Percentiles rank a stretch among this genome's conserved stretches.
Evolutionary conservation across 1,140 invertebrate genomes (phyloP).

Genomic region (Heliconius hermathena): DNA sequence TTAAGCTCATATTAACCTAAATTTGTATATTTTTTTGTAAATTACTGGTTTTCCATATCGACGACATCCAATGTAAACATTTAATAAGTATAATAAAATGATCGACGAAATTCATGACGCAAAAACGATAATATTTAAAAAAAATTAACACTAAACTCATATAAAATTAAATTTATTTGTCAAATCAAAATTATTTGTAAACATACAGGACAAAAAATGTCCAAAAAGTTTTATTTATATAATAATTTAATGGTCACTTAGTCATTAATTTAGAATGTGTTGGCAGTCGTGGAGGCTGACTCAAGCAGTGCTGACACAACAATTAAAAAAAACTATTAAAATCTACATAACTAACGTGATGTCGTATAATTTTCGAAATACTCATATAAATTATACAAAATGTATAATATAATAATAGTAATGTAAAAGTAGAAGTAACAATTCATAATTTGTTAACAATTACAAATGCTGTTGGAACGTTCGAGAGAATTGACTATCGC

Average conservation of each 20-base stretch:
- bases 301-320: constrained; percentile 6
- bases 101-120: neutral
- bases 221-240: constrained; percentile 29
- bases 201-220: constrained; percentile 28
- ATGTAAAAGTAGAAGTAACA: neutral
- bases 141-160: constrained; percentile 29
- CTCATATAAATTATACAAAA: neutral
- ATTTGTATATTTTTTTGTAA: constrained; percentile 5
- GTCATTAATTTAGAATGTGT: constrained; percentile 31
- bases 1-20: constrained; percentile 11
- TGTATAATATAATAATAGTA: constrained; percentile 12
- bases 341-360: neutral
- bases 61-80: neutral
- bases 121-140: neutral
- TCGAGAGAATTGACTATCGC: neutral
- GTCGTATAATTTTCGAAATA: neutral
- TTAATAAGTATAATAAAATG: neutral
- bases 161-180: constrained; percentile 34
- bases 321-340: neutral
- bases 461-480: constrained; percentile 10
- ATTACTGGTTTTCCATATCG: constrained; percentile 4
- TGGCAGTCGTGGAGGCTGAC: constrained; percentile 21
- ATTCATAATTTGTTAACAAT: neutral
- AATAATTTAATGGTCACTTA: constrained; percentile 32
- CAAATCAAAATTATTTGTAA: constrained; percentile 22